phyloP scores from a whole-genome alignment of 2,113 vertebrate genomes.

The Micronycteris hirsuta region DNA sequence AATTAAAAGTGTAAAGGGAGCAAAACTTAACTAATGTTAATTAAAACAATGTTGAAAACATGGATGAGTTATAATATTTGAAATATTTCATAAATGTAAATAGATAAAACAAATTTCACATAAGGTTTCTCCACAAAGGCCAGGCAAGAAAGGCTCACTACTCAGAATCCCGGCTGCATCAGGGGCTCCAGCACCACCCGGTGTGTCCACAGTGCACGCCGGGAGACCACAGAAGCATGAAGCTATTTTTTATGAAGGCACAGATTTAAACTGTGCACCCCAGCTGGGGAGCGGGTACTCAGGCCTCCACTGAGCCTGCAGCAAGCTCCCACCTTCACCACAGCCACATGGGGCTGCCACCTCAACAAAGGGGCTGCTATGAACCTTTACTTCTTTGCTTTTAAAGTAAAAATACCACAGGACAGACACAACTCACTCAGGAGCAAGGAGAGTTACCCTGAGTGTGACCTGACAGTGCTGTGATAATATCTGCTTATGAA shows the following conservation, averaged over 20 bases:
- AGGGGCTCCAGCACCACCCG: not conserved
- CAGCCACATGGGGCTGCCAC: not conserved
- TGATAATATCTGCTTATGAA: not conserved
- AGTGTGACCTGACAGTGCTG: not conserved
- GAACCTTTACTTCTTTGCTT: not conserved
- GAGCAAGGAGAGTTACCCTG: not conserved
- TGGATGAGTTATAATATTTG: not conserved
- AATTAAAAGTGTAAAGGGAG: not conserved
- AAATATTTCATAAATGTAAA: conserved; percentile 25
- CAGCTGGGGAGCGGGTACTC: not conserved
- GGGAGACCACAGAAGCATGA: not conserved
- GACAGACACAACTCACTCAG: not conserved
- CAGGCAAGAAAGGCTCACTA: not conserved
- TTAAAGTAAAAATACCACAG: not conserved
- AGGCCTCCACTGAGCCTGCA: not conserved
- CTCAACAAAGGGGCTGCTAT: not conserved
- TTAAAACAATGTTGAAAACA: not conserved
- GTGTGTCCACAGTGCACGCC: not conserved
- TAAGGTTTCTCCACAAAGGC: not conserved
- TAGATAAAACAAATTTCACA: not conserved
- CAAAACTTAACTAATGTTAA: not conserved
- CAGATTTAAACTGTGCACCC: not conserved
- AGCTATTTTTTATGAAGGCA: not conserved
- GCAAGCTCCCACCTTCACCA: not conserved
- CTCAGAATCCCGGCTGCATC: not conserved